Percentiles rank a stretch among this genome's conserved stretches.
Evolutionary conservation across 2,113 vertebrate genomes (phyloP).

Genomic region (Dicrurus megarhynchus): DNA sequence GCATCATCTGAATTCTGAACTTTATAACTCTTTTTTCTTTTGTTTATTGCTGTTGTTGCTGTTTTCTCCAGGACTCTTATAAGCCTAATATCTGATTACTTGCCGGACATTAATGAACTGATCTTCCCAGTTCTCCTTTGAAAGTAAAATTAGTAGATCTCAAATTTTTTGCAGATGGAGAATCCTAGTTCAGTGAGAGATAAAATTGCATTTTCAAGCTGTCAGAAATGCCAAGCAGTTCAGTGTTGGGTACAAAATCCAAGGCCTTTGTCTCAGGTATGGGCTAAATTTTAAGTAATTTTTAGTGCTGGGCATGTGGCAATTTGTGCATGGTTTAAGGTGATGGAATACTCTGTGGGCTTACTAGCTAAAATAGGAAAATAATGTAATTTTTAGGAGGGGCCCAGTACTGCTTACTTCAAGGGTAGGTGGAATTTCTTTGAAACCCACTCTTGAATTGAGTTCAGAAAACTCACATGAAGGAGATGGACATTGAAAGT

Average conservation of each 20-base stretch:
- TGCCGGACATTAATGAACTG: background rate
- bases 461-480: background rate
- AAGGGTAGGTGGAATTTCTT: background rate
- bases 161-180: background rate
- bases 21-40: background rate
- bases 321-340: background rate
- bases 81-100: background rate
- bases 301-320: background rate
- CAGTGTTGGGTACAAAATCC: background rate
- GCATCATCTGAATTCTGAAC: background rate
- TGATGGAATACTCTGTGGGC: background rate
- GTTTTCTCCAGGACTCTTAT: accelerated
- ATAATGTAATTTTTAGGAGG: background rate
- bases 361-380: background rate
- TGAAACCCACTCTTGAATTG: background rate
- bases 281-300: background rate
- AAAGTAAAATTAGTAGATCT: background rate
- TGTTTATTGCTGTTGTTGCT: background rate
- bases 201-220: background rate
- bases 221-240: background rate
- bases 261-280: background rate
- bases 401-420: background rate
- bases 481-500: background rate
- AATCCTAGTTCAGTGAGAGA: background rate
- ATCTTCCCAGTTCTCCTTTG: background rate